Evolutionary conservation across 2,888 invertebrate species (phyloP).

Genomic region (Epicampocera succincta): DNA sequence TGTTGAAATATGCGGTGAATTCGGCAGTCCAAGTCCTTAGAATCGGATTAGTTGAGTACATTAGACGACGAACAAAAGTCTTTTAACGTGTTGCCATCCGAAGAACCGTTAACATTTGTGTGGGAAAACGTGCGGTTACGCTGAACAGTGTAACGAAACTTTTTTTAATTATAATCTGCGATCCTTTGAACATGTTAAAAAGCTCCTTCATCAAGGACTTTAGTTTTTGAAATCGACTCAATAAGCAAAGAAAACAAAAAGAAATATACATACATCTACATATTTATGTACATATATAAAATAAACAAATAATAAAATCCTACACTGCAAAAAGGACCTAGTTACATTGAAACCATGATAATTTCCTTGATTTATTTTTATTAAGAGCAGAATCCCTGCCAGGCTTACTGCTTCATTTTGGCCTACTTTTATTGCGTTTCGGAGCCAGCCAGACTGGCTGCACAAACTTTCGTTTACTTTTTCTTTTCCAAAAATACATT

Average conservation of each 20-base stretch:
- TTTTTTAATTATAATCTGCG: not conserved
- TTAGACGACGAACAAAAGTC: no score
- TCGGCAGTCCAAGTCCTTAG: slow-evolving; percentile 9
- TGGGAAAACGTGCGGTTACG: no score
- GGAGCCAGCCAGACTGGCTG: slow-evolving; percentile 50
- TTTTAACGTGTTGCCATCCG: no score
- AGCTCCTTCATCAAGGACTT: slow-evolving; percentile 38
- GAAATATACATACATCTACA: no score
- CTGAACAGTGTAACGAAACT: slow-evolving; percentile 15
- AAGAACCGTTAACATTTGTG: no score
- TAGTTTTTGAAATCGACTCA: slow-evolving; percentile 46
- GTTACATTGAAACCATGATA: no score
- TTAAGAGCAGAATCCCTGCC: slow-evolving; percentile 9
- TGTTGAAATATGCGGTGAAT: not conserved
- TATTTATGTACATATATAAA: no score
- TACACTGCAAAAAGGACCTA: slow-evolving; percentile 35
- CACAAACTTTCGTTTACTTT: slow-evolving; percentile 13
- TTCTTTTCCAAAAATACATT: no score
- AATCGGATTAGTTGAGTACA: slow-evolving; percentile 21
- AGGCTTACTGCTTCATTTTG: slow-evolving; percentile 13
- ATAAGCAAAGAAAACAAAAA: no score
- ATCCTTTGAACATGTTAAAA: slow-evolving; percentile 38
- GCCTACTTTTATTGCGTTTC: slow-evolving; percentile 41
- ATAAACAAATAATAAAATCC: not conserved
- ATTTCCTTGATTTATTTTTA: no score